Base-by-base conservation (phyloP, 2,113 vertebrate genomes). In the Sinocyclocheilus rhinocerous region DNA sequence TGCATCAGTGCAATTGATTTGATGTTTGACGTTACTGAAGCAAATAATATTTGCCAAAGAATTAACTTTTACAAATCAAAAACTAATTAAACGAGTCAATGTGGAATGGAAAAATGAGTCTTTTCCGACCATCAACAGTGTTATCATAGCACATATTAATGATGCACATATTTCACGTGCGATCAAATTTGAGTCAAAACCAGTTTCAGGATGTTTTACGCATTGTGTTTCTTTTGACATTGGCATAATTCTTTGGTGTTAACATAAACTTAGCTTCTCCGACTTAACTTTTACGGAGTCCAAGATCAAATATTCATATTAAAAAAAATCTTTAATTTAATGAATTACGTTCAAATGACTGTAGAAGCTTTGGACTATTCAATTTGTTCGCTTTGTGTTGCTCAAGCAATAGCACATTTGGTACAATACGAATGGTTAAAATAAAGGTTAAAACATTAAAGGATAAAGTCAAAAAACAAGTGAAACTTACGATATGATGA, bases 201-300 rank as follows among this genome's bases (percentile, higher is more conserved):
- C 50, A 52, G 4, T 1, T 55, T 55, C 69, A 12, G 36, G 36
- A 72, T 12, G 36, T 42, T 22, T 42, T 42, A 39, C 33, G 10
- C 33, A 72, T 39, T 20, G 18, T 36, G 29, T 72, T 20, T 72
- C 36, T 36, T 83, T 84, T 67, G 36, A 86, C 75, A 92, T 80
- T 69, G 88, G 55, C 76, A 92, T 90, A 91, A 86, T 89, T 95
- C 93, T 95, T 95, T 95, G 94, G 93, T 94, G 85, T 89, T 93
- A 91, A 88, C 84, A 81, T 42, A 93, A 93, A 45, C 82, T 36
- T 18, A 10, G 1, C 65, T 70, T 70, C 33, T 57, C 26, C 20
- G 18, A 33, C 75, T 76, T 20, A 9, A 33, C 55, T 59, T 22
- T 59, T 59, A 55, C 6, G 16, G 52, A 55, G 16, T 18, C 52